A percentile compares a stretch with the other conserved stretches of the same genome.
Conservation (phyloP, 2,888 invertebrate genomes). For the Thelaira solivaga region DNA sequence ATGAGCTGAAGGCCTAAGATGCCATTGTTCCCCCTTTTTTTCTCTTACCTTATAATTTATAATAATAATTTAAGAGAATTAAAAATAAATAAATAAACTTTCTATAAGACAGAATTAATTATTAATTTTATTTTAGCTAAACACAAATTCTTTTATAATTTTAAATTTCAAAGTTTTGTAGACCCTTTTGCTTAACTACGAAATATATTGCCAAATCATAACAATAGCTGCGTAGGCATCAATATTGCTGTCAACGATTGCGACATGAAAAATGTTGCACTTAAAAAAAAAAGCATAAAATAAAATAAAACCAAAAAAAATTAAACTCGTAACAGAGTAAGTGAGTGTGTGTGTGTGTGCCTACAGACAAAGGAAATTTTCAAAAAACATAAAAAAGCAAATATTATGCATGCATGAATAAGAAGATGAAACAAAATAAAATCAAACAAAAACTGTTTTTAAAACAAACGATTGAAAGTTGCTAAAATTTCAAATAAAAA, state of each 20-base stretch:
- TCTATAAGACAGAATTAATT: no score
- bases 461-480: conserved; percentile 14
- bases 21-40: no score
- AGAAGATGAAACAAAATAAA: conserved; percentile 8
- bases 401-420: conserved; percentile 42
- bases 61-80: no score
- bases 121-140: no score
- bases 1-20: no score
- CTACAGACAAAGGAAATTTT: conserved; percentile 51
- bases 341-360: no score
- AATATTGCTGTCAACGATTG: conserved; percentile 57
- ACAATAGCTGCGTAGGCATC: conserved; percentile 53
- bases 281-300: conserved; percentile 26
- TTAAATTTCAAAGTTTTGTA: no score
- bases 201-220: conserved; percentile 7
- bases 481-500: conserved; percentile 1
- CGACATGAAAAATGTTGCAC: conserved; percentile 55
- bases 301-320: neutral
- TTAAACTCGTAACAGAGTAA: no score
- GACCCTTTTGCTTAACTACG: no score
- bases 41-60: no score
- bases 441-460: conserved; percentile 6
- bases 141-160: no score
- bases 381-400: conserved; percentile 16
- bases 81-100: no score